Evolutionary conservation across 2,797 vertebrate species (phyloP).

Genomic region (Garrulus glandarius): DNA sequence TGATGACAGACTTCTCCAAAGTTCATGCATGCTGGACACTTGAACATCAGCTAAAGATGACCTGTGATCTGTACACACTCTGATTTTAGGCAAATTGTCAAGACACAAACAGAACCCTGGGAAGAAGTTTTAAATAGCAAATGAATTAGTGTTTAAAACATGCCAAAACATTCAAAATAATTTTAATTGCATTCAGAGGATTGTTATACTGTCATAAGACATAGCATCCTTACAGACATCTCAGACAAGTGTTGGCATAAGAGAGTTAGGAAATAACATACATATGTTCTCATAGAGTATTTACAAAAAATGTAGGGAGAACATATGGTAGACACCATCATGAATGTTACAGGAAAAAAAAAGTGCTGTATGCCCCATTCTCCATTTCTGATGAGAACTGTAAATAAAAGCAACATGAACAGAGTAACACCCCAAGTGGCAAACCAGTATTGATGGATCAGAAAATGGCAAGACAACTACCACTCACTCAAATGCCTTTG

Average conservation of each 20-base stretch:
- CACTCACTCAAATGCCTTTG: background rate
- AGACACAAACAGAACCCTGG: background rate
- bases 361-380: background rate
- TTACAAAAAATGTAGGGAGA: constrained; percentile 25
- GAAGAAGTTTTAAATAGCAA: background rate
- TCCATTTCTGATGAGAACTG: background rate
- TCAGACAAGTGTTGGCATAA: constrained; percentile 44
- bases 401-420: background rate
- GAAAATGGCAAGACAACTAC: background rate
- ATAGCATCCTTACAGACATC: background rate
- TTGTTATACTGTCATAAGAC: background rate
- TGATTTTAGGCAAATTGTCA: background rate
- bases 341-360: background rate
- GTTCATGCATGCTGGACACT: background rate
- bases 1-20: background rate
- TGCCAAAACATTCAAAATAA: background rate
- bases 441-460: background rate
- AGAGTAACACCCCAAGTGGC: background rate
- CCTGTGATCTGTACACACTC: background rate
- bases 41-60: background rate
- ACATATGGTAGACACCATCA: constrained; percentile 27
- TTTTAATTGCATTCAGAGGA: background rate
- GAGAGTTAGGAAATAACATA: background rate
- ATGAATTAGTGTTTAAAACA: background rate
- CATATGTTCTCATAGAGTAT: constrained; percentile 28